phyloP scores from a whole-genome alignment of 2,113 vertebrate species.

The Antidorcas marsupialis region DNA sequence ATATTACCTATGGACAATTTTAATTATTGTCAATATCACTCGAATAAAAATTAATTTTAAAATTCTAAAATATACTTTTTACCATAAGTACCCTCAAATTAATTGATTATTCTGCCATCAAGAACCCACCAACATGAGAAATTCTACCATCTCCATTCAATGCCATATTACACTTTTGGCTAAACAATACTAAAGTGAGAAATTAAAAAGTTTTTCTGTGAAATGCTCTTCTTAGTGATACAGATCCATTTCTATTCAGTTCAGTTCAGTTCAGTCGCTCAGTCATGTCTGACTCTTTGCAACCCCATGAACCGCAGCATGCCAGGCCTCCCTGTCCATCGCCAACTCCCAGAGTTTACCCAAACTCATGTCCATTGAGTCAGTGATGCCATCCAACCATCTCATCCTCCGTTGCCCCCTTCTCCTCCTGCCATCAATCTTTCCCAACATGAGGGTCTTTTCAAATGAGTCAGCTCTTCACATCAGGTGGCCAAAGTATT shows the following conservation, averaged over 20 bases:
- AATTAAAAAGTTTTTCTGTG: background rate
- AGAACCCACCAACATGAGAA: background rate
- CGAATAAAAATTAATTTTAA: background rate
- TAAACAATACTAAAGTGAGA: background rate
- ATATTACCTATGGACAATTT: background rate
- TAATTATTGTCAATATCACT: background rate
- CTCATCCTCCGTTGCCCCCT: background rate
- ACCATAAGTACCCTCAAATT: background rate
- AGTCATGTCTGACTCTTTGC: background rate
- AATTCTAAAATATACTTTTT: background rate
- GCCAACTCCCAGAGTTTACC: background rate
- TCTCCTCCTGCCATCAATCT: background rate
- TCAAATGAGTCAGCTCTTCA: background rate
- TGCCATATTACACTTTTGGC: background rate
- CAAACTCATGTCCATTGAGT: background rate
- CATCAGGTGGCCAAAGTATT: background rate
- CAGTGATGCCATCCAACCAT: background rate
- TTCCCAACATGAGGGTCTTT: background rate
- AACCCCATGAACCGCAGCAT: background rate
- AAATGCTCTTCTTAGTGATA: background rate
- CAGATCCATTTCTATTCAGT: background rate
- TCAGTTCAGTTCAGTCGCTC: background rate
- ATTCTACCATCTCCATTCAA: background rate
- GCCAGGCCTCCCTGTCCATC: background rate
- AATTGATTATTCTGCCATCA: background rate